These are phyloP conservation scores for Eubasilissa regina DNA, from an alignment of 1,140 invertebrate species.

Conservation along the genomic window DNA sequence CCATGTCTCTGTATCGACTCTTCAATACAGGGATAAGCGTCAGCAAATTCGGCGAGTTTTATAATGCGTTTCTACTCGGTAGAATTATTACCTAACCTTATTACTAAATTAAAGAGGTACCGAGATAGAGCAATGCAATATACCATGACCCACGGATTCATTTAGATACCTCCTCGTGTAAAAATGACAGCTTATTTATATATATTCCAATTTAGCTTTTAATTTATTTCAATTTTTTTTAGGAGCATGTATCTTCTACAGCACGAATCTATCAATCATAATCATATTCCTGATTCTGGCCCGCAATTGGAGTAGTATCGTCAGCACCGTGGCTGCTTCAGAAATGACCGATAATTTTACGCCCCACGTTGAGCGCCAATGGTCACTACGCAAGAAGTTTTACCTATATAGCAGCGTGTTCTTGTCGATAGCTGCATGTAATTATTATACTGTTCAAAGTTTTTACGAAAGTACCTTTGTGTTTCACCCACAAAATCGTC, in stretches of 20 bases:
- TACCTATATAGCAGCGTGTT: background rate
- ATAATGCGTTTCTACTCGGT: too few relatives aligned
- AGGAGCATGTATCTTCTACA: slow-evolving; percentile 17
- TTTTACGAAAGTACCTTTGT: background rate
- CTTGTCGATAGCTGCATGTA: slow-evolving; percentile 7
- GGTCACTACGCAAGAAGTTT: slow-evolving; percentile 2
- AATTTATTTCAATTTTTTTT: slow-evolving; percentile 3
- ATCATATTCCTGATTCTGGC: background rate
- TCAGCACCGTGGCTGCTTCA: background rate
- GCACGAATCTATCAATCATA: background rate
- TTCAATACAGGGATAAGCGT: background rate
- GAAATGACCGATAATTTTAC: background rate
- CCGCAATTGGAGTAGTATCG: background rate
- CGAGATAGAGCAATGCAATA: too few relatives aligned
- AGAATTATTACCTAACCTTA: background rate
- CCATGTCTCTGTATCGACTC: background rate
- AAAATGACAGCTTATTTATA: too few relatives aligned
- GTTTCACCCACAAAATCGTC: too few relatives aligned
- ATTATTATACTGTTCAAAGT: background rate
- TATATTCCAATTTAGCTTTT: too few relatives aligned
- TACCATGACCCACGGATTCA: too few relatives aligned
- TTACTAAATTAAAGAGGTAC: too few relatives aligned
- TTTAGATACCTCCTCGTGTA: too few relatives aligned
- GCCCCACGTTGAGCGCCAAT: background rate
- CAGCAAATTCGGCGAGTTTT: background rate